Base-by-base conservation (phyloP, 2,888 invertebrate species). In the Ichneumoninae sp. region DNA sequence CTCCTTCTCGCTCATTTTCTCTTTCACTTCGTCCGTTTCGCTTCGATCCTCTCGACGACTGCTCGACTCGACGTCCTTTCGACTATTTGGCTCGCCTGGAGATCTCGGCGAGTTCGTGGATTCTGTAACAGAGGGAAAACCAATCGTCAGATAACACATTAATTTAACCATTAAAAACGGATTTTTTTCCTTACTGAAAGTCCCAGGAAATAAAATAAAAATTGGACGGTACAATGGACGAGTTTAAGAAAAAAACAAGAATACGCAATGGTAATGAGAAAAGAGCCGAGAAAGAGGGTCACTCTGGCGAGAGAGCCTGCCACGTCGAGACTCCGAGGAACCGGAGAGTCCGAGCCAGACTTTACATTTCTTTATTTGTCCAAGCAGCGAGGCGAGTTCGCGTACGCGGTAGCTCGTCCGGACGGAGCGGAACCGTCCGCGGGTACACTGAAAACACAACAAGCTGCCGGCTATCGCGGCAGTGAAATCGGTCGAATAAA, bases 331-430 rank as follows among this genome's bases (percentile, higher is more conserved):
- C 69, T 52, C 54, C 76, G 70, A 66, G 57, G 33, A 66, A 66
- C 44, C 85, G 79, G 85, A 80, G 81, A 63, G 86, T 85, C 87
- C 85, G 78, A 81, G 86, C 75, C 87, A 86, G 88, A 88, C 88
- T 88, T 89, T 88, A 87, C 87, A 85, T 88, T 89, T 87, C 87
- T 88, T 88, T 88, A 87, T 88, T 88, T 87, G 86, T 85, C 83
- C 81, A 86, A 85, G 85, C 83, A 85, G 86, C 76, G 85, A 76
- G 83, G 83, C 52, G 81, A 63, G 52, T 47, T 57, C 54, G 19
- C 66, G 47, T 47, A 47, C 16, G 30, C 79, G 74, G 73, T 68
- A 73, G 77, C 40, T 60, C 13, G 47, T 19, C 16, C 8, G 26
- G 33, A 50, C 33, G n/a, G 33, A 71, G 71, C 44, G 22, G 36